Percentiles rank a stretch among this genome's conserved stretches.
Conservation (phyloP, 2,888 invertebrate species). For the Pandemis corylana region DNA sequence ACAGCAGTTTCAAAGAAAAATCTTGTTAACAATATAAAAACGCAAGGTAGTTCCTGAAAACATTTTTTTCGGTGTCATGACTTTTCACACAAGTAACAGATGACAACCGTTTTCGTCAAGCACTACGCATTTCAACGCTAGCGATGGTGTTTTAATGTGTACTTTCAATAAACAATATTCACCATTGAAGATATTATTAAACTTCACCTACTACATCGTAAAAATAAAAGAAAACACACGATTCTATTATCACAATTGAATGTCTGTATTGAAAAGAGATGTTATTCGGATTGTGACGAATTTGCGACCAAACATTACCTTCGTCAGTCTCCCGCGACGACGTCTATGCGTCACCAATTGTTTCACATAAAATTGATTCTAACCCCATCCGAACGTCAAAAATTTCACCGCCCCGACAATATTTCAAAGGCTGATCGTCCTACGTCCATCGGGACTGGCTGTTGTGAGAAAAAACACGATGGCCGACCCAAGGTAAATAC, state of each 20-base stretch:
- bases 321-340: conserved; percentile 61
- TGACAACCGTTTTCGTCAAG: no score
- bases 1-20: no score
- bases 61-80: no score
- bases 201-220: no score
- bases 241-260: background rate
- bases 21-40: no score
- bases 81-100: no score
- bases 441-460: conserved; percentile 52
- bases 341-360: conserved; percentile 61
- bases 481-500: conserved; percentile 71
- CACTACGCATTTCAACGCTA: no score
- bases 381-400: conserved; percentile 69
- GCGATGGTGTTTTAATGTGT: no score
- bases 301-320: conserved; percentile 68
- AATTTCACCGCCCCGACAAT: conserved; percentile 62
- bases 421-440: conserved; percentile 59
- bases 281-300: background rate
- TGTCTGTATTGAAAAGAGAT: conserved; percentile 3
- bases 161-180: no score
- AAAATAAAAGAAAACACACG: no score
- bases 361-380: conserved; percentile 73
- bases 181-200: no score
- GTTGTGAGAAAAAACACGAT: conserved; percentile 75
- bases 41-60: no score